A percentile compares a stretch with the other conserved stretches of the same genome.
Conservation (phyloP, 2,797 vertebrate species). For the Parotocinclus haroldoi region DNA sequence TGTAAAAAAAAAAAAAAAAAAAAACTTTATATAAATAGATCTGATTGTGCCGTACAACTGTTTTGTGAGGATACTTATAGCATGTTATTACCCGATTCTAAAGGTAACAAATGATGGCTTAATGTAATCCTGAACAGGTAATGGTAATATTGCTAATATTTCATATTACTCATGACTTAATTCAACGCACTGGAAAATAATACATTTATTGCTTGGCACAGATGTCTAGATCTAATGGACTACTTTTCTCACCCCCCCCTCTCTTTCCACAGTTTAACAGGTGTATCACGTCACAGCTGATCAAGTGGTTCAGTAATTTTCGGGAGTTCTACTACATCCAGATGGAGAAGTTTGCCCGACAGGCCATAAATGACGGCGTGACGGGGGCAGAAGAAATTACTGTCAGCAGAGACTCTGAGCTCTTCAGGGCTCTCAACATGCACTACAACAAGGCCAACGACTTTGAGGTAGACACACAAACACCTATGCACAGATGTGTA, state of each 20-base stretch:
- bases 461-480: slow-evolving; percentile 78
- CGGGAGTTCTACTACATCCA: slow-evolving; percentile 97
- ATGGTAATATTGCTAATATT: no score
- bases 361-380: slow-evolving; percentile 75
- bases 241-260: slow-evolving; percentile 24
- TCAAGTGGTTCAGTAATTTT: slow-evolving; percentile 99
- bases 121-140: slow-evolving; percentile 7
- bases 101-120: neutral
- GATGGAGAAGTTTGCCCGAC: slow-evolving; percentile 90
- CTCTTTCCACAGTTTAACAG: slow-evolving; percentile 81
- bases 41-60: no score
- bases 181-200: slow-evolving; percentile 1
- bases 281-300: slow-evolving; percentile 91
- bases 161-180: slow-evolving; percentile 17
- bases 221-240: slow-evolving; percentile 26
- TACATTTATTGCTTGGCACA: slow-evolving; percentile 17
- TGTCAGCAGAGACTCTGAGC: slow-evolving; percentile 84
- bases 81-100: neutral
- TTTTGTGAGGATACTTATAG: neutral
- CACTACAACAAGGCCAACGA: slow-evolving; percentile 93
- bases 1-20: no score
- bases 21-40: no score
- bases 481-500: slow-evolving; percentile 11
- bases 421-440: slow-evolving; percentile 84
- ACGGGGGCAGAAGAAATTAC: slow-evolving; percentile 62